Evolutionary conservation across 2,113 vertebrate genomes (phyloP), one percentile per base, ranked within the genome.

Genomic region (Corvus moneduloides): DNA sequence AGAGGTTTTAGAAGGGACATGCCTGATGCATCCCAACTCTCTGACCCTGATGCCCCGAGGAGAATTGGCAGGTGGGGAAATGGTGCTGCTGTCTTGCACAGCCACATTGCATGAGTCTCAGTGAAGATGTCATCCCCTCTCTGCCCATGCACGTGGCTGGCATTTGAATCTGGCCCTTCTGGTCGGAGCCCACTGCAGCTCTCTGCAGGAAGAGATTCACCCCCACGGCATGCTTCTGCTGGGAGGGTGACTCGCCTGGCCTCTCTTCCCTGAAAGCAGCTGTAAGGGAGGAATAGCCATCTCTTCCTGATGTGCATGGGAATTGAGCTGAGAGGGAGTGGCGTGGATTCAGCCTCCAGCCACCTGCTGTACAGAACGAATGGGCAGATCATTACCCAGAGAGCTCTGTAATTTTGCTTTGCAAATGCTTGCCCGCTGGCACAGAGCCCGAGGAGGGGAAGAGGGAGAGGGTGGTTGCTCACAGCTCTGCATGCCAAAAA

Each of bases 371-470:
- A 88, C 12, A 17, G 56, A 94, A 93, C 8, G 67, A 95, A 94
- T 9, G 14, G 85, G 90, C 88, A 94, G 83, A 94, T 95, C 96
- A 84, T 94, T 89, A 94, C 85, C 92, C 94, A 61, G 85, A 94
- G 90, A 87, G 83, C 90, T 94, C 92, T 95, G 92, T 95, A 97
- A 97, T 96, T 96, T 96, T 86, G 63, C 92, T 94, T 87, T 84
- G 76, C 90, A 96, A 90, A 96, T 84, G 83, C 93, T 90, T 86
- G 79, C 93, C 96, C 18, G 2, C 58, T 96, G 96, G 94, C 93
- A 4, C 49, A 56, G 46, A 90, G 94, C 92, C 90, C 33, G 83
- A 93, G 85, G 89, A 95, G 71, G 72, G 84, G 72, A 91, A 87
- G 46, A 35, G 77, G 73, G 80, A 96, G 89, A 89, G 56, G 58